phyloP scores from a whole-genome alignment of 2,113 vertebrate species.

The Furnarius figulus region DNA sequence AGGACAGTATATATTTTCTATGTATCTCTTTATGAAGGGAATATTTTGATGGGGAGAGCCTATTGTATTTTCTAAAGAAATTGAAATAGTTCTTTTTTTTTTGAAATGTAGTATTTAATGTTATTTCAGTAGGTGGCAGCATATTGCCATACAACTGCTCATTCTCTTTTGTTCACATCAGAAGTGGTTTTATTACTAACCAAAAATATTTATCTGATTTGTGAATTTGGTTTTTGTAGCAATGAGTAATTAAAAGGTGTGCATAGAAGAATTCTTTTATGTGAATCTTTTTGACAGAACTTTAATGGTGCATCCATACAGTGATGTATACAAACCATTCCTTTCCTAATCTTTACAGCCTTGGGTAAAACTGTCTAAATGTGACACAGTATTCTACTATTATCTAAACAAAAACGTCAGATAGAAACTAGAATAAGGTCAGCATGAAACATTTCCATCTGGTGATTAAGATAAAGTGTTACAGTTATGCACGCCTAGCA shows the following conservation, averaged over 20 bases:
- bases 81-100: neutral
- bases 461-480: neutral
- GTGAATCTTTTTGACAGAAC: neutral
- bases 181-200: neutral
- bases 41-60: neutral
- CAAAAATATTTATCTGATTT: neutral
- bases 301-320: neutral
- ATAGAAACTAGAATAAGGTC: neutral
- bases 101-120: neutral
- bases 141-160: neutral
- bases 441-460: neutral
- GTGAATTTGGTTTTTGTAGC: neutral
- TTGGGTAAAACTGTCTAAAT: neutral
- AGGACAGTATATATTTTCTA: neutral
- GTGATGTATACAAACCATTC: neutral
- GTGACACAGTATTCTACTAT: neutral
- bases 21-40: neutral
- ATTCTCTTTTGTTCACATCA: neutral
- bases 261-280: neutral
- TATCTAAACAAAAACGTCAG: neutral
- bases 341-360: neutral
- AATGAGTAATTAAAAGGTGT: neutral
- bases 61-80: neutral
- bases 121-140: slow-evolving; percentile 70
- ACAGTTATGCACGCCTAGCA: neutral